Evolutionary conservation across 2,797 vertebrate species (phyloP).

Genomic region (Typhlichthys subterraneus): DNA sequence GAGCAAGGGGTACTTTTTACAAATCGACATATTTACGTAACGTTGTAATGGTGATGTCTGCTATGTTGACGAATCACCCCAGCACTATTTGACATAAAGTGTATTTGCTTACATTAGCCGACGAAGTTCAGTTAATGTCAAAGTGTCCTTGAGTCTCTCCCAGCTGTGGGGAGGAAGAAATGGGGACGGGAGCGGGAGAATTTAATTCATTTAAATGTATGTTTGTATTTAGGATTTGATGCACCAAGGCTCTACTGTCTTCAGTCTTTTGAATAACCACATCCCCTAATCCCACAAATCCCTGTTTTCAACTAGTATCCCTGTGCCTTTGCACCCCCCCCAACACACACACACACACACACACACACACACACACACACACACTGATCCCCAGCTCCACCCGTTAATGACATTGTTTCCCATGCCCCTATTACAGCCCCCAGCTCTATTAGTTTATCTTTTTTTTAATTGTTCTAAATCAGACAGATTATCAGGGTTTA

Average conservation of each 20-base stretch:
- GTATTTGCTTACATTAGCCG: no score
- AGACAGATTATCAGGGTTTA: slow-evolving; percentile 66
- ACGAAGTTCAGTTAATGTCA: no score
- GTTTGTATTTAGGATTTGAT: background rate
- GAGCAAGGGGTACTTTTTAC: no score
- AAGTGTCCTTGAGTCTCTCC: no score
- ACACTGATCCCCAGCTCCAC: slow-evolving; percentile 36
- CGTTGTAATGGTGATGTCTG: no score
- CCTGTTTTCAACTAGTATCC: slow-evolving; percentile 17
- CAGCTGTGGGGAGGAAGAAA: background rate
- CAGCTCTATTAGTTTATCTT: slow-evolving; percentile 29
- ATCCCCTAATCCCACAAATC: slow-evolving; percentile 30
- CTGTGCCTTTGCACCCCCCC: background rate
- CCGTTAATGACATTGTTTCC: slow-evolving; percentile 25
- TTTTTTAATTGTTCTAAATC: slow-evolving; percentile 52
- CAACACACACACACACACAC: background rate
- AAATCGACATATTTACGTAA: no score
- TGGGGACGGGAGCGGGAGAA: no score
- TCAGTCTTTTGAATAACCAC: background rate
- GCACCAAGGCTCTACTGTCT: background rate
- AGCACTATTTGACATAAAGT: no score
- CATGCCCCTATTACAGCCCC: slow-evolving; percentile 44
- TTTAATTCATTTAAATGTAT: background rate
- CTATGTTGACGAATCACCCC: no score
- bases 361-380: background rate